Evolutionary conservation across 92 coral and sea anemone species (phyloP).

Genomic region (Micromussa lordhowensis): DNA sequence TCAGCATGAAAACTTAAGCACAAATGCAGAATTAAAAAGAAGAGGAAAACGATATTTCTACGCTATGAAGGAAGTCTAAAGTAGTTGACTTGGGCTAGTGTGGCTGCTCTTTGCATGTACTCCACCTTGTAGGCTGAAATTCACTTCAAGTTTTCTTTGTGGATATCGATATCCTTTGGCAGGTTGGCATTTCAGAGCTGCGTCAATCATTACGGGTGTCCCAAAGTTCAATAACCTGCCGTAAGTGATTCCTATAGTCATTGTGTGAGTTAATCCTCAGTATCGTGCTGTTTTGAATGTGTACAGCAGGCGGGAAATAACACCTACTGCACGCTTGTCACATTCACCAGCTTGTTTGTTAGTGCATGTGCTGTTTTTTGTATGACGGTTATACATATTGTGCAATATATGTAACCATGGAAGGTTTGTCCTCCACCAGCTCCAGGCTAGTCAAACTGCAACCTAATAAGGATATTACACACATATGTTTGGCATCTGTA

Average conservation of each 20-base stretch:
- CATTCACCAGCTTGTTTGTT: neutral
- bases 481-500: too few relatives aligned
- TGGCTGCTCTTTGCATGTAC: neutral
- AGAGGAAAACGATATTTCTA: too few relatives aligned
- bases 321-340: neutral
- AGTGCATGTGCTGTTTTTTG: neutral
- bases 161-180: neutral
- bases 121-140: neutral
- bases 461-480: neutral
- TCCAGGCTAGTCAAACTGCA: neutral
- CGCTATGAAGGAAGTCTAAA: too few relatives aligned
- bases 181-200: conserved; percentile 14
- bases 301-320: neutral
- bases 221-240: neutral
- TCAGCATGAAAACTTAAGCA: too few relatives aligned
- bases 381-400: neutral
- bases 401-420: neutral
- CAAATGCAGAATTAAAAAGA: too few relatives aligned
- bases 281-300: conserved; percentile 9
- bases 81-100: neutral
- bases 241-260: neutral
- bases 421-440: neutral
- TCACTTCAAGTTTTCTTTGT: neutral
- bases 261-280: neutral
- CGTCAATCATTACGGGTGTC: neutral